Evolutionary conservation across 2,797 vertebrate genomes (phyloP), one percentile per base, ranked within the genome.

Genomic region (Channa striata): DNA sequence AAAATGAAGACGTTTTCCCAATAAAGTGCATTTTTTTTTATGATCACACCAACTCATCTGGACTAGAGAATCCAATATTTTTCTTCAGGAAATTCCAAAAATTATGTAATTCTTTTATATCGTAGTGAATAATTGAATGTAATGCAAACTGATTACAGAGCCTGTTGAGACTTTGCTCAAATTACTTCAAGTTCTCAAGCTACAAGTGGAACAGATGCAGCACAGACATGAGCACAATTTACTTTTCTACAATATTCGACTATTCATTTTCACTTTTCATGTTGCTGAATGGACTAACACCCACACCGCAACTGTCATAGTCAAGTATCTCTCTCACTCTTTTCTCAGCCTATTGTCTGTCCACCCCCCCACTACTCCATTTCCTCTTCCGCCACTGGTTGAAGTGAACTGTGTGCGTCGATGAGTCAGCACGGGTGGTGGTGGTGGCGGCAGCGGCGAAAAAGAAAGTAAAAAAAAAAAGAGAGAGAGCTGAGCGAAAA

Each of bases 221-320:
- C 72, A 39, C 2, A 19, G n/a, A 21, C 34, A 40, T 68, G 58
- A 48, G 43, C 16, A 17, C 1, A n/a, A 23, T 57, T 68, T 43
- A 21, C 14, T 17, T 44, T 11, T 59, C 52, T 11, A 52, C 46
- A 65, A 49, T 23, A 53, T 59, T 49, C 56, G 58, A 60, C 54
- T 46, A 7, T 59, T 78, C 5, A 19, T 36, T 61, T 83, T 47
- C 11, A 52, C 44, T 82, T 77, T 78, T 52, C 58, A 44, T 17
- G 34, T 16, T 68, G 56, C 60, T 87, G 66, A 87, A 74, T 80
- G 81, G 74, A 84, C 67, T 1, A 56, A 81, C 87, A 67, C 79
- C 82, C 78, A 87, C 84, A 74, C 60, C 67, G 52, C 79, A 81
- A 80, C 80, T 66, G 81, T 67, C 81, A 74, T 57, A 70, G 69